These are phyloP conservation scores for Clanis bilineata DNA, from an alignment of 2,888 invertebrate species.

Conservation along the genomic window DNA sequence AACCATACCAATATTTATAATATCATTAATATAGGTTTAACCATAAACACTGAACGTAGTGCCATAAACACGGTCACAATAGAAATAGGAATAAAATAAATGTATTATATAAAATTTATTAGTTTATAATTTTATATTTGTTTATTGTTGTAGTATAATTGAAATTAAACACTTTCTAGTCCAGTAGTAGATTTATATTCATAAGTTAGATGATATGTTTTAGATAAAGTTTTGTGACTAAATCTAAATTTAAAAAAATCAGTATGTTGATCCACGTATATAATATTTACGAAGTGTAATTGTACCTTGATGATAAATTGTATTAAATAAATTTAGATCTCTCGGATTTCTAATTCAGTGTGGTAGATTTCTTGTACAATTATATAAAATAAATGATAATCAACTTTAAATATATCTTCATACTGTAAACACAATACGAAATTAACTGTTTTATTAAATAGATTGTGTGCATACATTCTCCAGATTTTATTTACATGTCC, in stretches of 20 bases:
- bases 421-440: background rate
- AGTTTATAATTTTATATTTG: conserved; percentile 22
- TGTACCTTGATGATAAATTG: background rate
- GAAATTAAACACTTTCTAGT: conserved; percentile 33
- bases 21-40: background rate
- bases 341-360: no score
- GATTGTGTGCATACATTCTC: background rate
- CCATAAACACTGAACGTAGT: conserved; percentile 19
- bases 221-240: background rate
- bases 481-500: background rate
- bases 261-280: background rate
- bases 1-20: background rate
- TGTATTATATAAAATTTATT: conserved; percentile 16
- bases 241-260: background rate
- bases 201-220: conserved; percentile 17
- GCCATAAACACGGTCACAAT: conserved; percentile 23
- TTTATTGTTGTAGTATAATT: conserved; percentile 27
- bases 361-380: no score
- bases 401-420: background rate
- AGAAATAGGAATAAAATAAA: conserved; percentile 16
- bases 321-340: no score
- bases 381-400: background rate
- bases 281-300: background rate
- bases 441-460: conserved; percentile 18
- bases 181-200: conserved; percentile 22